Base-by-base conservation (phyloP, 2,113 vertebrate genomes). In the Lycaon pictus region DNA sequence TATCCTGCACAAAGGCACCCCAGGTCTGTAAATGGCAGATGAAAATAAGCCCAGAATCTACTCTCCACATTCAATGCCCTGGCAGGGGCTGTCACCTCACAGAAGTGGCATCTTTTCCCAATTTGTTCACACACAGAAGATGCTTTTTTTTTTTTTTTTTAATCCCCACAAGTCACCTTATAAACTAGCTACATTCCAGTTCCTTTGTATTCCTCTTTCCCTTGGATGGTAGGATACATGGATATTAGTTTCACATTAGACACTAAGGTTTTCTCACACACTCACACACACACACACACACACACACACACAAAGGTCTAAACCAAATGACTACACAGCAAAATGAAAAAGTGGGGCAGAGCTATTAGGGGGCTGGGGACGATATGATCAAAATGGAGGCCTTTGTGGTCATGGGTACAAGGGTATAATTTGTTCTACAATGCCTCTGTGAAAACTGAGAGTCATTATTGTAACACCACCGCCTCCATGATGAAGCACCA, bases 241-340 rank as follows among this genome's bases (percentile, higher is more conserved):
- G 5, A 72, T 85, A 72, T 37, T 88, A 88, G 32, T 67, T 97
- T 90, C 55, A 74, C 88, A 72, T 91, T 89, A 67, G 72, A 43
- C 48, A 63, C 16, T 62, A 60, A 90, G 74, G 11, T 74, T 72
- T 96, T 77, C 23, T 85, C 67, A 69, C 67, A 69, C 67, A n/a
- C 63, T 85, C 67, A 69, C 67, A 69, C 67, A n/a, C 65, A n/a
- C 67, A 69, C 43, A 43, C 43, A 43, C 62, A 63, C 62, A 63
- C 62, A 63, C 27, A 13, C 60, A 65, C 62, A 63, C 58, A 25
- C 60, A 29, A 2, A 43, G 5, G 71, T 22, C 12, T 82, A 93
- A 62, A 63, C 20, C 23, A 86, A 97, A 69, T 82, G 65, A 82
- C 60, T 62, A 55, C 22, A 89, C n/a, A 83, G 60, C 20, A 93